Conservation (phyloP, 2,888 invertebrate genomes). For the Archips xylosteana region DNA sequence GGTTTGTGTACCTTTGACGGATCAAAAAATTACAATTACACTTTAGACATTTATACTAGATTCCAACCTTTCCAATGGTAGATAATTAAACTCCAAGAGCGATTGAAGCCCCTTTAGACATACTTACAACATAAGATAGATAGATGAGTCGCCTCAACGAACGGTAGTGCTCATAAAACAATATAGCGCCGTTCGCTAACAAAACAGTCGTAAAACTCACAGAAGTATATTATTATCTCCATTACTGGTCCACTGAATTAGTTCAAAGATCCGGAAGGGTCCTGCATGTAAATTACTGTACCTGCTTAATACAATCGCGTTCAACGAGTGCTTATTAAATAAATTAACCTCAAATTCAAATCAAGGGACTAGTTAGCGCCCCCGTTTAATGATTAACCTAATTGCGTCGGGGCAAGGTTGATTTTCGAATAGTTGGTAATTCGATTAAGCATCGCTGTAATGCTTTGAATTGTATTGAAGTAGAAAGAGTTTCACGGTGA, state of each 20-base stretch:
- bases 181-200: neutral
- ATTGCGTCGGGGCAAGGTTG: neutral
- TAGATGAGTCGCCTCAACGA: too few species aligned
- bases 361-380: slow-evolving; percentile 2
- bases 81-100: too few species aligned
- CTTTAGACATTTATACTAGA: too few species aligned
- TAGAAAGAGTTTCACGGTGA: neutral
- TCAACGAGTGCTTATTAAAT: slow-evolving; percentile 18
- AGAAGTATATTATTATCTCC: slow-evolving; percentile 11
- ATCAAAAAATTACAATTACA: too few species aligned
- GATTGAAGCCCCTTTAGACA: too few species aligned
- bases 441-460: neutral
- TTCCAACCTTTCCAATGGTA: too few species aligned
- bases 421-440: neutral
- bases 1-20: too few species aligned
- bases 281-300: slow-evolving; percentile 19
- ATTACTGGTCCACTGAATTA: slow-evolving; percentile 3
- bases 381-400: neutral
- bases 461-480: slow-evolving; percentile 6
- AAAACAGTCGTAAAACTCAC: neutral
- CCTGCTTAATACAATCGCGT: slow-evolving; percentile 20
- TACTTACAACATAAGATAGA: too few species aligned
- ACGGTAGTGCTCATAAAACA: neutral
- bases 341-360: slow-evolving; percentile 24
- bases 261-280: slow-evolving; percentile 17